Evolutionary conservation across 1,140 invertebrate species (phyloP).

Genomic region (Microplitis mediator): DNA sequence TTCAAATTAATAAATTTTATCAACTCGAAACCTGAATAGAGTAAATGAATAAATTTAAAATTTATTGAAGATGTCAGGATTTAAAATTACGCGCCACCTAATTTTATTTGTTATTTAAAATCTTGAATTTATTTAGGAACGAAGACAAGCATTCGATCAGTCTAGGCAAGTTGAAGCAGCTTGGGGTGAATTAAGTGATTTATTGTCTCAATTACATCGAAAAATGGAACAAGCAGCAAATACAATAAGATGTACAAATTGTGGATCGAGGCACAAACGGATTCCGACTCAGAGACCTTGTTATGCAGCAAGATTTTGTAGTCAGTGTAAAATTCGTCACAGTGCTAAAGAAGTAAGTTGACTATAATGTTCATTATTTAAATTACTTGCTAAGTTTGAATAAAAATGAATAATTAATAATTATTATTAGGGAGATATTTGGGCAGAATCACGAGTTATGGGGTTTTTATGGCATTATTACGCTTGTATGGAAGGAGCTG

Average conservation of each 20-base stretch:
- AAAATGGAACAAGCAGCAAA: constrained; percentile 93
- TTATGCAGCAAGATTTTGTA: constrained; percentile 89
- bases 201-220: constrained; percentile 84
- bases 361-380: constrained; percentile 17
- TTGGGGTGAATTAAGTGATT: constrained; percentile 80
- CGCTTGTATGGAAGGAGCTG: constrained; percentile 93
- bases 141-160: constrained; percentile 79
- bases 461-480: constrained; percentile 92
- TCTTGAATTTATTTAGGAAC: constrained; percentile 67
- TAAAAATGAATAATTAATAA: constrained; percentile 15
- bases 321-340: constrained; percentile 87
- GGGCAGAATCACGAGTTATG: constrained; percentile 88
- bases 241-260: constrained; percentile 89
- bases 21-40: too few species aligned
- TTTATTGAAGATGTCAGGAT: too few species aligned
- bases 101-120: too few species aligned
- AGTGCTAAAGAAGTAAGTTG: constrained; percentile 82
- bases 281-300: constrained; percentile 82
- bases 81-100: too few species aligned
- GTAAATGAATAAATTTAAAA: too few species aligned
- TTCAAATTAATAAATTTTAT: too few species aligned
- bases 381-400: too few species aligned
- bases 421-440: constrained; percentile 83
- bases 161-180: constrained; percentile 82
- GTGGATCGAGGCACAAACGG: constrained; percentile 85